Percentiles rank a stretch among this genome's conserved stretches.
These are phyloP conservation scores for Penaeus vannamei DNA, from an alignment of 1,140 invertebrate species.

Conservation along the genomic window DNA sequence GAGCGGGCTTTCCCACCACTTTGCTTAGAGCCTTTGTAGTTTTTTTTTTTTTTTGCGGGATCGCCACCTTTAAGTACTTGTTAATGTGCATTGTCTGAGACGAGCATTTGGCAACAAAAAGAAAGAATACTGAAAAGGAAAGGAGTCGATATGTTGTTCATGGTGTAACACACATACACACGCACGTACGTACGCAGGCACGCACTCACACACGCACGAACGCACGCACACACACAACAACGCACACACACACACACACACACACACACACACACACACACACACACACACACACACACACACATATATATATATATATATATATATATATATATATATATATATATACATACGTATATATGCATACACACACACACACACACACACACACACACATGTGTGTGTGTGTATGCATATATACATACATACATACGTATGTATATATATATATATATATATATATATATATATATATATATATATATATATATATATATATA, in stretches of 20 bases:
- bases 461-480: constrained; percentile 7
- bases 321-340: constrained; percentile 18
- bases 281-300: neutral
- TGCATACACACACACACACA: neutral
- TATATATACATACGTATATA: constrained; percentile 6
- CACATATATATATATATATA: neutral
- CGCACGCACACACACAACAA: neutral
- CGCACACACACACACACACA: neutral
- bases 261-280: neutral
- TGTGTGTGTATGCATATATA: neutral
- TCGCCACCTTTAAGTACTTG: too few species aligned
- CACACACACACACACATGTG: neutral
- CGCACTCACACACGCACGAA: too few species aligned
- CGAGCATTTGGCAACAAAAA: too few species aligned
- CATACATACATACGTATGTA: neutral
- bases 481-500: constrained; percentile 25
- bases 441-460: neutral
- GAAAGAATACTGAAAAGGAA: too few species aligned
- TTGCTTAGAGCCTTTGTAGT: too few species aligned
- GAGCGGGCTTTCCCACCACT: too few species aligned
- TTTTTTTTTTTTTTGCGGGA: too few species aligned
- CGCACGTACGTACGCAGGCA: too few species aligned
- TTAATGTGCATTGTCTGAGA: too few species aligned
- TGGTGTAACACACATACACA: neutral
- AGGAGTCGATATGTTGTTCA: too few species aligned